Evolutionary conservation across 2,888 invertebrate species (phyloP).

Genomic region (Stenodema calcarata): DNA sequence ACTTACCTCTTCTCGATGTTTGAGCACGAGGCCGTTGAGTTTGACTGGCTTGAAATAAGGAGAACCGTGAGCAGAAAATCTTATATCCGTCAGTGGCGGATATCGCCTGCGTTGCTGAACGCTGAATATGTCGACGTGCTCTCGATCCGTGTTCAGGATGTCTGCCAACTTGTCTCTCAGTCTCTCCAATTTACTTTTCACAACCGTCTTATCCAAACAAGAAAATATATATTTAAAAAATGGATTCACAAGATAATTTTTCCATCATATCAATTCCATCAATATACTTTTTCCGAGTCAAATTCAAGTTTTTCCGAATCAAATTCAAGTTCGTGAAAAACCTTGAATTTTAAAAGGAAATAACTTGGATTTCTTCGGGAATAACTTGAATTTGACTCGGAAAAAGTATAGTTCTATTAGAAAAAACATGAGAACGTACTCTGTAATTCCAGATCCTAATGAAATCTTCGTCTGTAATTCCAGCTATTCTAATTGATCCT

Average conservation of each 20-base stretch:
- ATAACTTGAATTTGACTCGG: too few relatives aligned
- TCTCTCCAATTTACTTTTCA: conserved; percentile 86
- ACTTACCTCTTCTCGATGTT: conserved; percentile 82
- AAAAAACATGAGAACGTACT: conserved; percentile 59
- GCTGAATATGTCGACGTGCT: conserved; percentile 95
- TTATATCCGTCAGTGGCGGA: conserved; percentile 87
- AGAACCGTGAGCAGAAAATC: conserved; percentile 94
- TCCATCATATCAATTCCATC: too few relatives aligned
- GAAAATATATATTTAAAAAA: background rate
- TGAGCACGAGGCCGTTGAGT: conserved; percentile 90
- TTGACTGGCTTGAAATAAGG: conserved; percentile 94
- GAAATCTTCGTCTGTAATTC: conserved; percentile 95
- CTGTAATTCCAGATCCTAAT: conserved; percentile 93
- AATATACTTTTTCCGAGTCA: too few relatives aligned
- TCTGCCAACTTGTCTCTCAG: conserved; percentile 88
- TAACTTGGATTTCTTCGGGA: too few relatives aligned
- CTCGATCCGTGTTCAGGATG: conserved; percentile 81
- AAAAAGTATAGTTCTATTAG: too few relatives aligned
- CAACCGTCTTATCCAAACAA: conserved; percentile 69
- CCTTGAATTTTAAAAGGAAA: too few relatives aligned
- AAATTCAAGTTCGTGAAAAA: too few relatives aligned
- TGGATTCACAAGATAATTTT: too few relatives aligned
- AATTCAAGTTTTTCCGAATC: too few relatives aligned
- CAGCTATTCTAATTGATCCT: conserved; percentile 90
- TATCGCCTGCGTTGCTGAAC: conserved; percentile 87